phyloP scores from a whole-genome alignment of 2,888 invertebrate genomes.

The Diploptera punctata region DNA sequence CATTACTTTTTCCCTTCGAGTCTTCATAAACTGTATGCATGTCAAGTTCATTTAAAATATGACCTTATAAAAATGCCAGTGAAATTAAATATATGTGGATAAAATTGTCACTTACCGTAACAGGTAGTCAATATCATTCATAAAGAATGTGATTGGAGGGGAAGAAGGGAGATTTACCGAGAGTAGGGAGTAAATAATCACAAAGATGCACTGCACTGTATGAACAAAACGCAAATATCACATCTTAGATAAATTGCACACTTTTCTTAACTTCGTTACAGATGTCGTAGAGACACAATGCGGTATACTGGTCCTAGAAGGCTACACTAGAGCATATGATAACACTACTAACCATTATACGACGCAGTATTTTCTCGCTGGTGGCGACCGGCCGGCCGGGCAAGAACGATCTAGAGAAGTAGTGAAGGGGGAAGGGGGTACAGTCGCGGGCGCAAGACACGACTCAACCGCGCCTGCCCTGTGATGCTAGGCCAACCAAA shows the following conservation, averaged over 20 bases:
- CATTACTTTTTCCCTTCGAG: no score
- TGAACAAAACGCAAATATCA: slow-evolving; percentile 10
- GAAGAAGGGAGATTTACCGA: neutral
- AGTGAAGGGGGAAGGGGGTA: neutral
- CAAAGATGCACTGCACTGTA: neutral
- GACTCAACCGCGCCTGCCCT: slow-evolving; percentile 21
- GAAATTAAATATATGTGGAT: no score
- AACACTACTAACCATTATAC: slow-evolving; percentile 11
- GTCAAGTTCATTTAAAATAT: no score
- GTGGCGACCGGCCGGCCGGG: slow-evolving; percentile 15
- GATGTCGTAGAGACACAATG: neutral
- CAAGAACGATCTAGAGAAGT: slow-evolving; percentile 20
- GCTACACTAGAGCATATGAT: no score
- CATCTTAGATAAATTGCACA: neutral
- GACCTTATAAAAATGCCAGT: no score
- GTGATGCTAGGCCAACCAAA: no score
- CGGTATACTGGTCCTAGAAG: neutral
- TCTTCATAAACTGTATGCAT: no score
- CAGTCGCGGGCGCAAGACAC: slow-evolving; percentile 1
- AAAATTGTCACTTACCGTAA: slow-evolving; percentile 23
- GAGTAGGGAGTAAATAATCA: no score
- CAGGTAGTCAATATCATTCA: slow-evolving; percentile 23
- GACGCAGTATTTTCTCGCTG: slow-evolving; percentile 21
- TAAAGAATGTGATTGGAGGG: neutral
- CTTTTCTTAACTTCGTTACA: neutral